A percentile compares a stretch with the other conserved stretches of the same genome.
Evolutionary conservation across 92 coral and sea anemone genomes (phyloP).

Genomic region (Porites cylindrica): DNA sequence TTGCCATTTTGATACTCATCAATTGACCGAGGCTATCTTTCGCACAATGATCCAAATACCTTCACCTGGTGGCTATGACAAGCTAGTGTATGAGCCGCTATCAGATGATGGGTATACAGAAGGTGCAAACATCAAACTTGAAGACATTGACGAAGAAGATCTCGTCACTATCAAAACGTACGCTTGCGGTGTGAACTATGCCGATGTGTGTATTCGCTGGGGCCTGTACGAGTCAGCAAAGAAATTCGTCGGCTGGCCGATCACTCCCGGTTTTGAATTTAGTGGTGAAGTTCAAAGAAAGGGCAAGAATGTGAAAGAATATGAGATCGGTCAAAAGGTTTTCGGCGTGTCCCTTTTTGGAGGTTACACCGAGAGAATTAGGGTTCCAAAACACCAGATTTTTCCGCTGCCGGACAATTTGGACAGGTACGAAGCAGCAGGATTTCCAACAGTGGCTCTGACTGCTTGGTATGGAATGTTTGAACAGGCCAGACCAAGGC

Average conservation of each 20-base stretch:
- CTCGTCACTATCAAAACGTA: conserved; percentile 80
- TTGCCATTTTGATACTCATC: too few relatives aligned
- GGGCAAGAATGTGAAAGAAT: conserved; percentile 85
- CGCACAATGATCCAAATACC: conserved; percentile 82
- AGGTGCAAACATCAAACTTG: conserved; percentile 82
- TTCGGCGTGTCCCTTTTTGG: conserved; percentile 95
- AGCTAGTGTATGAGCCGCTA: conserved; percentile 75
- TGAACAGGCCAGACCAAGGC: conserved; percentile 88
- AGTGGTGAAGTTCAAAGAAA: conserved; percentile 88
- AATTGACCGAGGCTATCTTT: neutral
- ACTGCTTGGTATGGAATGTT: conserved; percentile 99
- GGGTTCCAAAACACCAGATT: conserved; percentile 87
- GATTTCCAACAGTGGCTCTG: conserved; percentile 85
- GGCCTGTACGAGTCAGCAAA: conserved; percentile 94
- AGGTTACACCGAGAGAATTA: conserved; percentile 80
- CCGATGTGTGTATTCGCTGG: conserved; percentile 96
- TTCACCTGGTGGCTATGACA: conserved; percentile 93
- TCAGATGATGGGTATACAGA: conserved; percentile 69
- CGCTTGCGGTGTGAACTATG: conserved; percentile 96
- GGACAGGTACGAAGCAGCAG: conserved; percentile 85
- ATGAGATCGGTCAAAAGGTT: conserved; percentile 87
- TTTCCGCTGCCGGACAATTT: conserved; percentile 84
- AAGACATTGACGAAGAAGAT: conserved; percentile 77
- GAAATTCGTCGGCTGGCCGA: conserved; percentile 97
- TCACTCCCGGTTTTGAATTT: conserved; percentile 98